Base-by-base conservation (phyloP, 2,797 vertebrate species). In the Myiotriccus ornatus region DNA sequence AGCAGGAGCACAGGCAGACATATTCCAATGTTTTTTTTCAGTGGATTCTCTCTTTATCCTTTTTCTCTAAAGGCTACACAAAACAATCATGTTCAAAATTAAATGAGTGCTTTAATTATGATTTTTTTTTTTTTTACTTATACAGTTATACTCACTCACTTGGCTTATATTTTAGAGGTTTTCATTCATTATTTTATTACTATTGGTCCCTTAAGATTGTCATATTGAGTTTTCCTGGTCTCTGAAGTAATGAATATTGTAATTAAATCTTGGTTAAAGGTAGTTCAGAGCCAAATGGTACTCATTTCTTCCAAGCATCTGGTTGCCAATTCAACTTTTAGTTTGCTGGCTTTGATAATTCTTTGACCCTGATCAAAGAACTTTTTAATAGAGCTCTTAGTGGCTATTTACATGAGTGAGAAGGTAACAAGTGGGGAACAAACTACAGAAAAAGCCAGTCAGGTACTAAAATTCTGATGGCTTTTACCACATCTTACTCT, bases 181-280 rank as follows among this genome's bases (percentile, higher is more conserved):
- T 94, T 84, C 27, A 88, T 93, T 92, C 85, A 94, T 95, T 96
- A 87, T 91, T 92, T 93, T 95, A 97, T 94, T 92, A 96, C 89
- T 95, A 65, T 88, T 87, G 34, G 73, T 94, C 77, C 89, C 89
- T 90, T 74, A 93, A 96, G 92, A 56, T 50, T 82, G 37, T 88
- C 62, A 49, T 91, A 94, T 37, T 97, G 60, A 84, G 84, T 86
- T 76, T 92, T 94, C 39, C 74, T 64, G 49, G 47, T 95, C 97
- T 96, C 95, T 90, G 41, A 93, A 96, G 85, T 93, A 96, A 96
- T 95, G 55, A 96, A 95, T 94, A 83, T 63, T 94, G 46, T 91
- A 94, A 94, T 96, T 97, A 97, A 96, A 81, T 90, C 76, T 94
- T 75, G 41, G 84, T 93, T 97, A 94, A 95, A 97, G 52, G 67